Conservation (phyloP, 2,888 invertebrate species). For the Pammene aurita region DNA sequence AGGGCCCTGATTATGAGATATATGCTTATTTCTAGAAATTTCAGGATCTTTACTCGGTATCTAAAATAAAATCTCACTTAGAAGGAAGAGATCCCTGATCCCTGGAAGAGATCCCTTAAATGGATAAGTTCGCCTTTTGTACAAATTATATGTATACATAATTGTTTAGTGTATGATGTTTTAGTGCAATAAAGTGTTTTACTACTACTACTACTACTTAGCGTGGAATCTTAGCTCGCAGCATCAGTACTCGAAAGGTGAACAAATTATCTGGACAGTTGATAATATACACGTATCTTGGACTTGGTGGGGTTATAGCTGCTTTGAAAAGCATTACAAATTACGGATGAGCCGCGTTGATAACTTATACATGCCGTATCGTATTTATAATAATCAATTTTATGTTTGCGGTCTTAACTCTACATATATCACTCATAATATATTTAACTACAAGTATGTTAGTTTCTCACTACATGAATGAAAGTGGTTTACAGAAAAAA, state of each 20-base stretch:
- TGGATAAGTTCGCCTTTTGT: too few species aligned
- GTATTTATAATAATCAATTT: slow-evolving; percentile 39
- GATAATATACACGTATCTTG: slow-evolving; percentile 27
- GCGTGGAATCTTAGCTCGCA: background rate
- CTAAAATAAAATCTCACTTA: too few species aligned
- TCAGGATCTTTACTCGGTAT: too few species aligned
- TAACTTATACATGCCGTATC: slow-evolving; percentile 38
- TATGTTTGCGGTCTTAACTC: slow-evolving; percentile 28
- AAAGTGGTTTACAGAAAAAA: background rate
- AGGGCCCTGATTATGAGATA: too few species aligned
- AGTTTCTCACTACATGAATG: background rate
- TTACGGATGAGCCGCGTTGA: slow-evolving; percentile 39
- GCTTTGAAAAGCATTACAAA: slow-evolving; percentile 39
- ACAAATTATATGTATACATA: too few species aligned
- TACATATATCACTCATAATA: background rate
- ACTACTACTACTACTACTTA: too few species aligned
- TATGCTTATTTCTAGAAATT: too few species aligned
- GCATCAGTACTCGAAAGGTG: slow-evolving; percentile 19
- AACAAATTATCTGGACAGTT: slow-evolving; percentile 27
- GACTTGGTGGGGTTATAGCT: slow-evolving; percentile 24
- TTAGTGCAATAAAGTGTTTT: too few species aligned
- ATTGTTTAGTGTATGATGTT: too few species aligned
- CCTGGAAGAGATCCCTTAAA: too few species aligned
- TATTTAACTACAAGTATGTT: background rate
- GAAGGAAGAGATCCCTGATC: too few species aligned